Percentiles rank a stretch among this genome's conserved stretches.
phyloP scores from a whole-genome alignment of 2,888 invertebrate species.

The Apotomis betuletana region DNA sequence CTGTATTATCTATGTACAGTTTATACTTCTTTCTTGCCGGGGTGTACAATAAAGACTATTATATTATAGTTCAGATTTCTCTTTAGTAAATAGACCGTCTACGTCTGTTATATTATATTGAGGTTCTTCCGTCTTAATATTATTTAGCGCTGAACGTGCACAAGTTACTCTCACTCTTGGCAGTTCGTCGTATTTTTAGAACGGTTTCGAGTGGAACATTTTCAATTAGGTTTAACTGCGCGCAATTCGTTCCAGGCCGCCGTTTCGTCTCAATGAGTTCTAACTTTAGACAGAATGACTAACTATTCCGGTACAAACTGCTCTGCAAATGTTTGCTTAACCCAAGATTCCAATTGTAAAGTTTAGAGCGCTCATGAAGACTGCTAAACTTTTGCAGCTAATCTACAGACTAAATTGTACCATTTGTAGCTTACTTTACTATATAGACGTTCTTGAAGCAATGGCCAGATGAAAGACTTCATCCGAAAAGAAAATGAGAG shows the following conservation, averaged over 20 bases:
- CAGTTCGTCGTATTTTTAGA: conserved; percentile 46
- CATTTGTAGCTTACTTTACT: not conserved
- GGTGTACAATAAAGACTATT: not conserved
- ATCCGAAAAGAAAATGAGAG: no score
- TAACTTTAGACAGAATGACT: conserved; percentile 31
- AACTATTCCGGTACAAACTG: conserved; percentile 7
- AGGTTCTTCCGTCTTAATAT: no score
- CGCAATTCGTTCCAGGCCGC: conserved; percentile 49
- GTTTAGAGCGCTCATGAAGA: conserved; percentile 1
- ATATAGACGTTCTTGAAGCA: no score
- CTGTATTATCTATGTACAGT: no score
- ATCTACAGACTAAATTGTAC: not conserved
- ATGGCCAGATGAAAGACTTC: no score
- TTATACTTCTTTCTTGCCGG: no score
- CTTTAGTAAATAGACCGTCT: no score
- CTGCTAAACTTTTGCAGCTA: no score
- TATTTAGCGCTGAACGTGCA: not conserved
- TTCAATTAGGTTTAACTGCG: conserved; percentile 52
- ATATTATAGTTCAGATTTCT: not conserved
- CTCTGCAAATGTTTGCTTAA: conserved; percentile 7
- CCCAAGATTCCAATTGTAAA: conserved; percentile 13
- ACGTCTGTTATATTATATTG: no score
- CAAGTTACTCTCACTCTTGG: conserved; percentile 9
- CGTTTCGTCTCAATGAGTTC: conserved; percentile 38
- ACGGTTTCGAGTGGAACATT: conserved; percentile 51